These are phyloP conservation scores for Dendrolimus houi DNA, from an alignment of 2,888 invertebrate genomes.

Conservation along the genomic window DNA sequence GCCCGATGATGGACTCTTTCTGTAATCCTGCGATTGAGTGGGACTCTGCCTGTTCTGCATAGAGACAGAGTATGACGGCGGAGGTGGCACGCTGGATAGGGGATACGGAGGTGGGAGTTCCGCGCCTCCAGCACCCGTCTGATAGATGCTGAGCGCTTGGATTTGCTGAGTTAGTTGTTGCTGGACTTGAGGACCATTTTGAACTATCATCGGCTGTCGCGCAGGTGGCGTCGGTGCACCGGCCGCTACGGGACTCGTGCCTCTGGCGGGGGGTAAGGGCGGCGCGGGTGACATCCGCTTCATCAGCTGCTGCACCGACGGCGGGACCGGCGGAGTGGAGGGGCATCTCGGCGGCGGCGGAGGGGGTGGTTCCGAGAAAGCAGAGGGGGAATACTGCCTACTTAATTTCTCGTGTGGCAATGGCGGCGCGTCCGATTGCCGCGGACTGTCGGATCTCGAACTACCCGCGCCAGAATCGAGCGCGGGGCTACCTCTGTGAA, in stretches of 20 bases:
- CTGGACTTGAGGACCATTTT: conserved; percentile 87
- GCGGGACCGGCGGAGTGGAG: conserved; percentile 81
- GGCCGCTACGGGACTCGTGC: conserved; percentile 85
- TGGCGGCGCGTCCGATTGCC: conserved; percentile 76
- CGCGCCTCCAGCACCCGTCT: conserved; percentile 74
- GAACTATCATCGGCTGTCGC: conserved; percentile 87
- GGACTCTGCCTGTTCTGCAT: conserved; percentile 93
- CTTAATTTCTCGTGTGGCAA: conserved; percentile 80
- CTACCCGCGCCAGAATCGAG: conserved; percentile 92
- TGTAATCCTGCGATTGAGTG: conserved; percentile 86
- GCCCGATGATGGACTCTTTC: conserved; percentile 91
- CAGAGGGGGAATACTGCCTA: conserved; percentile 84
- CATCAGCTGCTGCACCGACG: conserved; percentile 74
- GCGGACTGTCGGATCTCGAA: conserved; percentile 92
- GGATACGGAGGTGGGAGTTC: conserved; percentile 84
- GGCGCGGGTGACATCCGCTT: conserved; percentile 81
- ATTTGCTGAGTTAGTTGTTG: conserved; percentile 93
- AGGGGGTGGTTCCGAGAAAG: conserved; percentile 80
- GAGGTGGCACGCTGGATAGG: conserved; percentile 80
- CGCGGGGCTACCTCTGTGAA: conserved; percentile 89
- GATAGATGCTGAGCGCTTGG: conserved; percentile 88
- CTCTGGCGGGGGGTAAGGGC: conserved; percentile 78
- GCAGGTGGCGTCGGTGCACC: conserved; percentile 74
- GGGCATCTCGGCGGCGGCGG: conserved; percentile 86
- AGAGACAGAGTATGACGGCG: conserved; percentile 90